phyloP scores from a whole-genome alignment of 2,797 vertebrate genomes.

The Eulemur mongoz region DNA sequence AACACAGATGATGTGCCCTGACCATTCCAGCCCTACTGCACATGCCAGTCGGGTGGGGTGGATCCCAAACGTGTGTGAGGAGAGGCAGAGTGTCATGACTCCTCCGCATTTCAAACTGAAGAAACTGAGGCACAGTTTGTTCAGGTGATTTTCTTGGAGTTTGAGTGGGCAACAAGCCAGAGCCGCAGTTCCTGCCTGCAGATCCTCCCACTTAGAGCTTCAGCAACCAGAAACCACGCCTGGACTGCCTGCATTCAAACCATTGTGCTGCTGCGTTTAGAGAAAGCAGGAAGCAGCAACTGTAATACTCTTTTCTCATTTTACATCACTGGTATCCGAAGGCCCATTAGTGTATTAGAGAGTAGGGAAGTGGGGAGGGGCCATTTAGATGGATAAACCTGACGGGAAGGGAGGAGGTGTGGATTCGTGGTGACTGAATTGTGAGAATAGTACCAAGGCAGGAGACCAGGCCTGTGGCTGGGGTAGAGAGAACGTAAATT shows the following conservation, averaged over 20 bases:
- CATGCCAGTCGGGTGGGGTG: fast-evolving
- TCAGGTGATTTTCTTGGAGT: not conserved
- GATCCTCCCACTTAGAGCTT: not conserved
- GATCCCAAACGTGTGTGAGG: too few species aligned
- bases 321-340: not conserved
- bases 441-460: not conserved
- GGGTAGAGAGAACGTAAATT: not conserved
- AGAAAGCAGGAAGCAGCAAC: not conserved
- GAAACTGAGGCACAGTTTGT: not conserved
- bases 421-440: not conserved
- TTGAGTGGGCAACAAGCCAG: not conserved
- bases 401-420: not conserved
- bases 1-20: not conserved
- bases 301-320: not conserved
- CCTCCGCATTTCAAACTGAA: not conserved
- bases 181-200: fast-evolving
- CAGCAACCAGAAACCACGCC: not conserved
- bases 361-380: too few species aligned
- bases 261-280: not conserved
- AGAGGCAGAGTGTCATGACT: not conserved
- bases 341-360: not conserved
- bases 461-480: not conserved
- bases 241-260: not conserved
- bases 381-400: fast-evolving
- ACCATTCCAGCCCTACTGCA: fast-evolving